Base-by-base conservation (phyloP, 2,888 invertebrate species). In the Halictus ligatus region DNA sequence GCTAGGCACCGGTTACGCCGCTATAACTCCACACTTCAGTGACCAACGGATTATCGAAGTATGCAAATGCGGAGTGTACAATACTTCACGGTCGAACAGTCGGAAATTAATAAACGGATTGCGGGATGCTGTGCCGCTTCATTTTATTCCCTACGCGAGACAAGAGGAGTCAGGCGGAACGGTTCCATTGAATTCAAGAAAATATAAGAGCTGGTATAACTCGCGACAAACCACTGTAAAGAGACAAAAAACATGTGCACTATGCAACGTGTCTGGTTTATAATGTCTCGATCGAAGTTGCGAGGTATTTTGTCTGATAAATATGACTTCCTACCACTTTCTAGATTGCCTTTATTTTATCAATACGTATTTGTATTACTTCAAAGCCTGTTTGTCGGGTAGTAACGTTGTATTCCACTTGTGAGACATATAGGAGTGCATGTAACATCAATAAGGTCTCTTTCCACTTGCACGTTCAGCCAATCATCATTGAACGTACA, bases 31-130 rank as follows among this genome's bases (percentile, higher is more conserved):
- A 77, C 86, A 88, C 89, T 87, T 81, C 85, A 82, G 78, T 81
- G 91, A 91, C 91, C 88, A 91, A 89, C 89, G 91, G 89, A 89
- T 90, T 89, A 91, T 87, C 87, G 84, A 89, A 88, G 88, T 91
- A 90, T 91, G 90, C 91, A 90, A 90, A 90, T 90, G 87, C 84
- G 54, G 82, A 75, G 82, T 82, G 86, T 79, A 88, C 86, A 86
- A 89, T 88, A 89, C 88, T 85, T 89, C 85, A 83, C 78, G 81
- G 88, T 72, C 88, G 83, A 84, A 48, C 88, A 79, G 73, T 71
- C 73, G 69, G 87, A 80, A 86, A 89, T 90, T 89, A 90, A 89
- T 89, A 91, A 91, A 86, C 83, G 88, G 85, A 69, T 81, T 77
- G 84, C 48, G 60, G 81, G 69, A 73, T 60, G 75, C 71, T 21